Evolutionary conservation across 2,113 vertebrate species (phyloP), one percentile per base, ranked within the genome.

Genomic region (Noturus placidus): DNA sequence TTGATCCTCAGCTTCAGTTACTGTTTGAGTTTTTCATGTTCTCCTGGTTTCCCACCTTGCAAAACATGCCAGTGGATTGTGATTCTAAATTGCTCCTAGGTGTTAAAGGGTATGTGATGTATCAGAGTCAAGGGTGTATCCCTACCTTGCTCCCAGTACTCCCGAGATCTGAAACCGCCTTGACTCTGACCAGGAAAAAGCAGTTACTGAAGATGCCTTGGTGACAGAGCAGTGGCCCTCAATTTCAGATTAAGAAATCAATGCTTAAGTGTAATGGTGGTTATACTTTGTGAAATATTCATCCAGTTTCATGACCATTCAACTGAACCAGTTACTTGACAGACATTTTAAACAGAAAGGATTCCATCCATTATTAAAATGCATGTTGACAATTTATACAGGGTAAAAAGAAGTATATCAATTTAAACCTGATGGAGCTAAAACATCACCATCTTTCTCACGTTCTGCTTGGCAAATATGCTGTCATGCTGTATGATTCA

Each of bases 251-350:
- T 92, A 89, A 83, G 86, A 92, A 85, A 91, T 89, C 90, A 91
- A 92, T 90, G 91, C 90, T 92, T 92, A 89, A 92, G 80, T 89
- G 92, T 94, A 91, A 88, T 85, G 87, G 87, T 79, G 79, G 92
- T 94, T 80, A 93, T 88, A 88, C 90, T 86, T 86, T n/a, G 91
- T 93, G 88, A 95, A 95, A 94, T 94, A 94, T 95, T 94, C 89
- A 94, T 95, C 87, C 86, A 84, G 83, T 90, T 93, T 87, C 89
- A 91, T 92, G 91, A 90, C 92, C 91, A 89, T 74, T 88, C 88
- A 76, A 91, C 90, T 93, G 91, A 93, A 94, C 93, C 93, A 93
- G 90, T 89, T 89, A 82, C 90, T 90, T 89, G 89, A 92, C 90
- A 92, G 89, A 92, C 88, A 92, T 89, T 92, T 89, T 38, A 90